Evolutionary conservation across 2,113 vertebrate species (phyloP).

Genomic region (Coptodon bakossiorum): DNA sequence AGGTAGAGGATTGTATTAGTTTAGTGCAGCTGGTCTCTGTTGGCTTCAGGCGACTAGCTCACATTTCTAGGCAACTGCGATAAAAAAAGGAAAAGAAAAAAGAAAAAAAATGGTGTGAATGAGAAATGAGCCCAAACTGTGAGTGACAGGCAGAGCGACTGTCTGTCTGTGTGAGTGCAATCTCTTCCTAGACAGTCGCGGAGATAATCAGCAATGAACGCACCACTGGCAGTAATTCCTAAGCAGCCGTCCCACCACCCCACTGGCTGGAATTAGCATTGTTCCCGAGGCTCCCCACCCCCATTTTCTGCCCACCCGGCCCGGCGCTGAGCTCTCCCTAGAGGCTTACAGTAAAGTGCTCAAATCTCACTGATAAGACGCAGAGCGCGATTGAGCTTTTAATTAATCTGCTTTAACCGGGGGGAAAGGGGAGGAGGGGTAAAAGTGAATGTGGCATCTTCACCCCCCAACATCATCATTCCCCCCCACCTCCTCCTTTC

Average conservation of each 20-base stretch:
- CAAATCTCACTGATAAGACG: conserved; percentile 52
- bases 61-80: background rate
- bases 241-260: conserved; percentile 9
- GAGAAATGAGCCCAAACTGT: background rate
- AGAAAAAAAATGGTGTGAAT: background rate
- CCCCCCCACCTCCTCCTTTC: background rate
- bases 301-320: conserved; percentile 1
- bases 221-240: conserved; percentile 9
- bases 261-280: conserved; percentile 51
- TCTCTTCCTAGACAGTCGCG: conserved; percentile 2
- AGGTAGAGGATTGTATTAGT: background rate
- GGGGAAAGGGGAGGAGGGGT: background rate
- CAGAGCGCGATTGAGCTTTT: conserved; percentile 40
- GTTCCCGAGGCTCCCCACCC: conserved; percentile 14
- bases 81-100: background rate
- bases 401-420: conserved; percentile 63
- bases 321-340: conserved; percentile 10
- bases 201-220: conserved; percentile 35
- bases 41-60: background rate
- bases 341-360: conserved; percentile 57
- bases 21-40: background rate
- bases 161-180: background rate
- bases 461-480: background rate
- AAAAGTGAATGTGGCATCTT: conserved; percentile 2
- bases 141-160: background rate